Evolutionary conservation across 2,797 vertebrate species (phyloP).

Genomic region (Oreochromis mossambicus): DNA sequence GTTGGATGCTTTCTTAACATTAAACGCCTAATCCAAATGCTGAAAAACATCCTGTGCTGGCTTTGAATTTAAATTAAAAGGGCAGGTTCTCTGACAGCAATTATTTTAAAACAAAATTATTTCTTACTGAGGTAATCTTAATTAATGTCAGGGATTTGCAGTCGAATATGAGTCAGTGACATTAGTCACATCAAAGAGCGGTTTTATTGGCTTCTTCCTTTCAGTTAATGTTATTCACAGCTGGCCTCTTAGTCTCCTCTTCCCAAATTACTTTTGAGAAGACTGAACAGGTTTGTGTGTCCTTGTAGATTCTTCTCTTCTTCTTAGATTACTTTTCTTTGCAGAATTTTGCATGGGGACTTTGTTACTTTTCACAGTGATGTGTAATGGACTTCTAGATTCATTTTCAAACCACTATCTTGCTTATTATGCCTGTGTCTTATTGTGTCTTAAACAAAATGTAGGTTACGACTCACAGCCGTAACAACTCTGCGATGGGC

Average conservation of each 20-base stretch:
- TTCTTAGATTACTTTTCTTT: not conserved
- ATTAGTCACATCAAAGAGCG: conserved; percentile 58
- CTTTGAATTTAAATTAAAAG: conserved; percentile 55
- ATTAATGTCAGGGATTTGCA: conserved; percentile 69
- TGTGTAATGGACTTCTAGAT: not conserved
- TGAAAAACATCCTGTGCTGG: conserved; percentile 16
- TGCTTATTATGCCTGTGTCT: not conserved
- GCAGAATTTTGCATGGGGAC: not conserved
- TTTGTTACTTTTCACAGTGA: not conserved
- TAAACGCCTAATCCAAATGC: conserved; percentile 18
- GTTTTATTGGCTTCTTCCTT: conserved; percentile 46
- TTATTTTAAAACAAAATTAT: conserved; percentile 43
- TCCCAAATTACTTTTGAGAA: conserved; percentile 13
- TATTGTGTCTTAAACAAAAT: not conserved
- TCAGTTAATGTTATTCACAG: conserved; percentile 34
- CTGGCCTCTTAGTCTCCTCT: conserved; percentile 3
- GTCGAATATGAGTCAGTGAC: conserved; percentile 61
- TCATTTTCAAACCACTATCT: not conserved
- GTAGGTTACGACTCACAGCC: not conserved
- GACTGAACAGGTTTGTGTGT: not conserved
- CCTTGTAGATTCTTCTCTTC: not conserved
- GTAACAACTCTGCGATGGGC: not conserved
- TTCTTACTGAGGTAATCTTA: conserved; percentile 55
- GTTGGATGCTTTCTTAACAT: conserved; percentile 8
- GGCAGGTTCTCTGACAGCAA: conserved; percentile 18